Conservation (phyloP, 2,888 invertebrate genomes). For the Troides helena region DNA sequence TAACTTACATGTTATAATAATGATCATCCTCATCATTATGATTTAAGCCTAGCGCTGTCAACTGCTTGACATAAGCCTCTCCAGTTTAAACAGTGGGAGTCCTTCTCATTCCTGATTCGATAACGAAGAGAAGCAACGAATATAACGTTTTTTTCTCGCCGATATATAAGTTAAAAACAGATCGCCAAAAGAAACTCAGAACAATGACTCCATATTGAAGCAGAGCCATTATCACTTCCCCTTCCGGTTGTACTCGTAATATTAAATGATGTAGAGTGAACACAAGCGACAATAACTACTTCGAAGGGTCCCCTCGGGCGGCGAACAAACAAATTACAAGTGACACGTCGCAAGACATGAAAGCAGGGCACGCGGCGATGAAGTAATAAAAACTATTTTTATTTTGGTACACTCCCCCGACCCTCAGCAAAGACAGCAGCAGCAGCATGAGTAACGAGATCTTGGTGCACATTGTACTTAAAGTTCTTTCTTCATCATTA, state of each 20-base stretch:
- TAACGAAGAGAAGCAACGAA: too few relatives aligned
- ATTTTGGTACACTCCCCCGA: conserved; percentile 37
- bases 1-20: too few relatives aligned
- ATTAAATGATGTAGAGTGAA: conserved; percentile 17
- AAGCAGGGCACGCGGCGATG: conserved; percentile 12
- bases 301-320: conserved; percentile 11
- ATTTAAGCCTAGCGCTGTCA: too few relatives aligned
- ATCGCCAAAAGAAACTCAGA: neutral
- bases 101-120: too few relatives aligned
- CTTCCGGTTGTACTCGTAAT: conserved; percentile 19
- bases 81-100: too few relatives aligned
- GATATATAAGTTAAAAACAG: neutral
- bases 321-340: conserved; percentile 25
- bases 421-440: conserved; percentile 40
- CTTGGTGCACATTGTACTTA: conserved; percentile 1
- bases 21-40: too few relatives aligned
- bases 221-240: conserved; percentile 4
- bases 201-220: neutral
- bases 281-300: conserved; percentile 22
- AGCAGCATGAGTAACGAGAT: conserved; percentile 28
- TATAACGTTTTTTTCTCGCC: too few relatives aligned
- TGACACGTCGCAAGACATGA: conserved; percentile 23
- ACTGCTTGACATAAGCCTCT: too few relatives aligned
- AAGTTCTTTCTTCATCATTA: too few relatives aligned
- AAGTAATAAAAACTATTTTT: conserved; percentile 42